Percentiles rank a stretch among this genome's conserved stretches.
These are phyloP conservation scores for Aldabrachelys gigantea DNA, from an alignment of 2,113 vertebrate genomes.

Conservation along the genomic window DNA sequence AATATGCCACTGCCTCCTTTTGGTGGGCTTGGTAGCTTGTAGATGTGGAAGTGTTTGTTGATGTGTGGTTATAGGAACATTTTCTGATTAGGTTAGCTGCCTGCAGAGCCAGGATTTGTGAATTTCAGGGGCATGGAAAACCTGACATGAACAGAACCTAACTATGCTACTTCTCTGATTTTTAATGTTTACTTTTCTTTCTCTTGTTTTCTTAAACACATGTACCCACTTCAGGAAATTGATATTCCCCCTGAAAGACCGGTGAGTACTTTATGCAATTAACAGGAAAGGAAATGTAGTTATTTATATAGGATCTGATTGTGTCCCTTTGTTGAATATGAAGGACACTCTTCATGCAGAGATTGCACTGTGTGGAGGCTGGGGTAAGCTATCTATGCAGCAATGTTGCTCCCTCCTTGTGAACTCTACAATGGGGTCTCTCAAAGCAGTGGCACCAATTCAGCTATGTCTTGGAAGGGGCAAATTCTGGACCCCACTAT, in stretches of 20 bases:
- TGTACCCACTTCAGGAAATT: not conserved
- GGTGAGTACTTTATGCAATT: not conserved
- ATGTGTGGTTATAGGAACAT: not conserved
- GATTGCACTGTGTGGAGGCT: not conserved
- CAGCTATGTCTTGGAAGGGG: not conserved
- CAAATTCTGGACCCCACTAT: not conserved
- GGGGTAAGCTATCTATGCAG: not conserved
- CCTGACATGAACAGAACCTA: not conserved
- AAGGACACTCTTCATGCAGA: accelerated
- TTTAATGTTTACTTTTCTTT: not conserved
- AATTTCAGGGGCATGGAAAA: not conserved
- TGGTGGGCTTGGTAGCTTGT: not conserved
- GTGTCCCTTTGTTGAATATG: not conserved
- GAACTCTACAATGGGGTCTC: not conserved
- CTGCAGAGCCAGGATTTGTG: not conserved
- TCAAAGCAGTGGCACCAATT: not conserved
- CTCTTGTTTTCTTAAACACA: not conserved
- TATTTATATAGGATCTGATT: not conserved
- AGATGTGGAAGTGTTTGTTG: not conserved
- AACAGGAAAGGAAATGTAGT: not conserved
- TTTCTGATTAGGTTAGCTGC: not conserved
- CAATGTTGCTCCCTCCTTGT: not conserved
- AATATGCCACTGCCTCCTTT: not conserved
- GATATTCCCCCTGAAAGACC: not conserved
- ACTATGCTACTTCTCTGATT: not conserved